phyloP scores from a whole-genome alignment of 2,797 vertebrate species.

The Acrossocheilus wenchowensis region DNA sequence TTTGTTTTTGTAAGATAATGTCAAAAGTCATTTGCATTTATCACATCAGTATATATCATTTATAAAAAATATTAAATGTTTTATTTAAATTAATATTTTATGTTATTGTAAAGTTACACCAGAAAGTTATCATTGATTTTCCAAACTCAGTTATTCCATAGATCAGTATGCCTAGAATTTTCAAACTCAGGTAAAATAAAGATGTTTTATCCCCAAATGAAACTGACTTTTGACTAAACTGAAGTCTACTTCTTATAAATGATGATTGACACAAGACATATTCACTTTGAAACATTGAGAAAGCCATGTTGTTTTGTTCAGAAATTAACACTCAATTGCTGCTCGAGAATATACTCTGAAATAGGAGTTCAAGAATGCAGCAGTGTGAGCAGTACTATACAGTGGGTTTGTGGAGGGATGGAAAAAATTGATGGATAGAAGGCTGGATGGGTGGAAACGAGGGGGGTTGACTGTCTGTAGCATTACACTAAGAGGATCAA shows the following conservation, averaged over 20 bases:
- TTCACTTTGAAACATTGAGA: neutral
- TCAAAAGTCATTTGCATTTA: neutral
- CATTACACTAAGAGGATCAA: slow-evolving; percentile 48
- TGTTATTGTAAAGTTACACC: neutral
- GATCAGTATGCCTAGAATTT: neutral
- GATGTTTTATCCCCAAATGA: neutral
- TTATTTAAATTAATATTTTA: neutral
- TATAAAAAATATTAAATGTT: neutral
- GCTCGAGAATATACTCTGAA: neutral
- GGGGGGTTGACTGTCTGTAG: slow-evolving; percentile 42
- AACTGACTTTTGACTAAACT: neutral
- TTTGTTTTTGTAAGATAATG: neutral
- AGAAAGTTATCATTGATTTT: neutral
- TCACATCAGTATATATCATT: neutral
- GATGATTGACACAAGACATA: neutral
- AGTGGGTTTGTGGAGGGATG: neutral
- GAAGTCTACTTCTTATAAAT: neutral
- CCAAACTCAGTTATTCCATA: neutral
- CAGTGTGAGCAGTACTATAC: neutral
- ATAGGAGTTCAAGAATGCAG: slow-evolving; percentile 17
- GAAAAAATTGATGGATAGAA: slow-evolving; percentile 29
- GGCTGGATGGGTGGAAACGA: slow-evolving; percentile 49
- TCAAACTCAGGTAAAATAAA: no score
- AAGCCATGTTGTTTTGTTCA: neutral
- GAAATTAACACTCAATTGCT: neutral